These are phyloP conservation scores for Potorous gilbertii DNA, from an alignment of 2,797 vertebrate species.

Conservation along the genomic window DNA sequence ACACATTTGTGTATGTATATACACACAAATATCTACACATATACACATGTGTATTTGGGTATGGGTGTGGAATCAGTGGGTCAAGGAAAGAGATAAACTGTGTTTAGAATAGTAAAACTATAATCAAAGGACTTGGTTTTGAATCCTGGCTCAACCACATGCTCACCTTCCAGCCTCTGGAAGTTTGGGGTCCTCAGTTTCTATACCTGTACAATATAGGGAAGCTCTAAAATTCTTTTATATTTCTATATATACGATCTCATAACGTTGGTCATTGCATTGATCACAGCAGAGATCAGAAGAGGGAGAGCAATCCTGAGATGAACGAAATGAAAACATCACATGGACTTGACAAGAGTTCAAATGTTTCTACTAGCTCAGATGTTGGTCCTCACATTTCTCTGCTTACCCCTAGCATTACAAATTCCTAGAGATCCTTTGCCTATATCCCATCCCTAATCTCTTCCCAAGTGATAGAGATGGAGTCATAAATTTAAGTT, in stretches of 20 bases:
- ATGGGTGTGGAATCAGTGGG: neutral
- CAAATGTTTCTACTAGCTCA: neutral
- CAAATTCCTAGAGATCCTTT: neutral
- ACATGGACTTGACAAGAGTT: neutral
- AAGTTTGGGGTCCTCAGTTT: neutral
- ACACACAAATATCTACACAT: too few relatives aligned
- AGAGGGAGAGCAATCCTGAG: neutral
- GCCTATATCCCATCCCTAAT: neutral
- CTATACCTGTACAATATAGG: neutral
- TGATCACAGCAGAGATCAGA: neutral
- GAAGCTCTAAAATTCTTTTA: neutral
- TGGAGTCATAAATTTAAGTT: neutral
- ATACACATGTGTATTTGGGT: too few relatives aligned
- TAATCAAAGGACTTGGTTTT: neutral
- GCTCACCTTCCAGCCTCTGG: neutral
- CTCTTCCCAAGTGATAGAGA: neutral
- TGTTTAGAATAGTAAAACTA: neutral
- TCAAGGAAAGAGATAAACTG: neutral
- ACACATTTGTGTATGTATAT: too few relatives aligned
- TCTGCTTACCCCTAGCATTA: neutral
- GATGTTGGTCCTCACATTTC: neutral
- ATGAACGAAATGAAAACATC: neutral
- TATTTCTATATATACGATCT: neutral
- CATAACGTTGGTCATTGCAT: neutral
- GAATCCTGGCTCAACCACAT: neutral